These are phyloP conservation scores for Umimayanthus chanpuru DNA, from an alignment of 92 coral and sea anemone genomes.

Conservation along the genomic window DNA sequence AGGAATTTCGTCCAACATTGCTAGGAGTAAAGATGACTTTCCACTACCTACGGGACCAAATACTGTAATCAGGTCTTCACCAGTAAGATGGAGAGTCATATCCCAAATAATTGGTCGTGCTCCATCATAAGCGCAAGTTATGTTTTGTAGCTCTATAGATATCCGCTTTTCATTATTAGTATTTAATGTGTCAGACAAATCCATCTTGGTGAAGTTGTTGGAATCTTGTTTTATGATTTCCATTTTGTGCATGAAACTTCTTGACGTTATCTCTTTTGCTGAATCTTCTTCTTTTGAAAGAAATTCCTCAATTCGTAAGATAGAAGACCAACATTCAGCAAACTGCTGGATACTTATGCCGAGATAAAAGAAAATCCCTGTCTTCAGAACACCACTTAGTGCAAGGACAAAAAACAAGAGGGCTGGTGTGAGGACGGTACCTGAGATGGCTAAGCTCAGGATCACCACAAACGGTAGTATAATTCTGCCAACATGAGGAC, in stretches of 20 bases:
- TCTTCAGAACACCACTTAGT: neutral
- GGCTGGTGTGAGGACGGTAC: too few relatives aligned
- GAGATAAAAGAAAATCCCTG: slow-evolving; percentile 2
- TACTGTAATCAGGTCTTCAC: neutral
- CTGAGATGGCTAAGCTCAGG: too few relatives aligned
- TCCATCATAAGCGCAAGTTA: neutral
- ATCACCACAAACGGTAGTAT: neutral
- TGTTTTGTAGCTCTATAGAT: neutral
- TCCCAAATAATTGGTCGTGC: neutral
- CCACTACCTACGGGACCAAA: slow-evolving; percentile 16
- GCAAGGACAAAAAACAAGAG: neutral
- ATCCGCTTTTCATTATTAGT: neutral
- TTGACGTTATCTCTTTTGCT: neutral
- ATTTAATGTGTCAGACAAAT: neutral
- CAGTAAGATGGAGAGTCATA: neutral
- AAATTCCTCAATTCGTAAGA: neutral
- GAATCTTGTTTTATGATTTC: neutral
- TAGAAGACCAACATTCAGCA: too few relatives aligned
- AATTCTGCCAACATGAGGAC: neutral
- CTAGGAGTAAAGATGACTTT: neutral
- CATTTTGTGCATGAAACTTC: neutral
- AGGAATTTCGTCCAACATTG: neutral
- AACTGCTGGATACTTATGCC: neutral
- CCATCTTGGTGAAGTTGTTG: neutral
- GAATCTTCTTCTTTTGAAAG: neutral